Percentiles rank a stretch among this genome's conserved stretches.
Evolutionary conservation across 1,140 invertebrate species (phyloP).

Genomic region (Ctenoplectra terminalis): DNA sequence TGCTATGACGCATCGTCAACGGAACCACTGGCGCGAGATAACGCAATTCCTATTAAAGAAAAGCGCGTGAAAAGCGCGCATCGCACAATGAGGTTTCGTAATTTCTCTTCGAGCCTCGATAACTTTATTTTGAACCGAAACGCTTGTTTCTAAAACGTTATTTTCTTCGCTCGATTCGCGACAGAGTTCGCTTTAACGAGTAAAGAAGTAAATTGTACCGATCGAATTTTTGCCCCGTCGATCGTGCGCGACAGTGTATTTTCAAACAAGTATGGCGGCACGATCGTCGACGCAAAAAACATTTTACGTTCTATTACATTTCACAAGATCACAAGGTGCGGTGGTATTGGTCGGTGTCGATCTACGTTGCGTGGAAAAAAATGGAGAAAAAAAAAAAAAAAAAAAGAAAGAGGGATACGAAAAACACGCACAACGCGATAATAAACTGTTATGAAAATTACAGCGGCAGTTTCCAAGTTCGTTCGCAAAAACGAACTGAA

Average conservation of each 20-base stretch:
- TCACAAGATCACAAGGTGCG: not conserved
- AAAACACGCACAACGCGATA: not conserved
- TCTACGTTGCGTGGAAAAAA: not conserved
- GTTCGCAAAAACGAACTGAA: slow-evolving; percentile 15
- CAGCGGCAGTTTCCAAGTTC: not conserved
- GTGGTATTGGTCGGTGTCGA: slow-evolving; percentile 2
- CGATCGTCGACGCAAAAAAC: slow-evolving; percentile 1
- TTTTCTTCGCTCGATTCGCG: too few relatives aligned
- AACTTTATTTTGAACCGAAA: not conserved
- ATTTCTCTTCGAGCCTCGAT: not conserved
- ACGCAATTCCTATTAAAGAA: slow-evolving; percentile 28
- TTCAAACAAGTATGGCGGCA: slow-evolving; percentile 17
- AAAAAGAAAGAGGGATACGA: not conserved
- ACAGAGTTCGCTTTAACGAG: not conserved
- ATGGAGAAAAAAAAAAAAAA: not conserved
- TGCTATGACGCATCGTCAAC: slow-evolving; percentile 35
- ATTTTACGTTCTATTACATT: slow-evolving; percentile 18
- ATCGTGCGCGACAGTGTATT: not conserved
- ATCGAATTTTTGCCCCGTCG: not conserved
- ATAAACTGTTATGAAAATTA: slow-evolving; percentile 6
- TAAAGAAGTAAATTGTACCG: not conserved
- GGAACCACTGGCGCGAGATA: slow-evolving; percentile 46
- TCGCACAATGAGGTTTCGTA: slow-evolving; percentile 7
- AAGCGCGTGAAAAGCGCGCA: not conserved
- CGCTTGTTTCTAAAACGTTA: not conserved